A percentile compares a stretch with the other conserved stretches of the same genome.
Evolutionary conservation across 2,888 invertebrate species (phyloP).

Genomic region (Lepidochitona cinerea): DNA sequence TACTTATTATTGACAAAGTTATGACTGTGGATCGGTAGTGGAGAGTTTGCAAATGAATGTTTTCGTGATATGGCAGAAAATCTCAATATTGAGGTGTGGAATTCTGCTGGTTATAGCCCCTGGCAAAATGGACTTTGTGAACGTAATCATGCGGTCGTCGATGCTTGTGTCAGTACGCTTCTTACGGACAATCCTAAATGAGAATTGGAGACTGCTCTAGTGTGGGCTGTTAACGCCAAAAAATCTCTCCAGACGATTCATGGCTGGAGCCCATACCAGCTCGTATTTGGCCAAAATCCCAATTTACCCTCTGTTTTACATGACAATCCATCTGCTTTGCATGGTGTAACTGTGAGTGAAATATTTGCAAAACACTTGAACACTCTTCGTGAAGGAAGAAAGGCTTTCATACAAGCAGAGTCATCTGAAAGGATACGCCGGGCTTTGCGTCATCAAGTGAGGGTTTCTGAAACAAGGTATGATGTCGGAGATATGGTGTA

Average conservation of each 20-base stretch:
- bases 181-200: not conserved
- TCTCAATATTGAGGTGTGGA: too few species aligned
- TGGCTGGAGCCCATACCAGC: slow-evolving; percentile 19
- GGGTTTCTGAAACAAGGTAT: too few species aligned
- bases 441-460: slow-evolving; percentile 21
- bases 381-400: slow-evolving; percentile 20
- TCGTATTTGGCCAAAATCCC: slow-evolving; percentile 20
- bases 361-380: slow-evolving; percentile 27
- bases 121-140: too few species aligned
- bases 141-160: slow-evolving; percentile 14
- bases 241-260: slow-evolving; percentile 9
- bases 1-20: slow-evolving; percentile 18
- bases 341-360: slow-evolving; percentile 15
- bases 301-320: slow-evolving; percentile 17
- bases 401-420: slow-evolving; percentile 20
- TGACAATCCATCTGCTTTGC: slow-evolving; percentile 15
- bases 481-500: too few species aligned
- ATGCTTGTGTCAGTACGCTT: slow-evolving; percentile 6
- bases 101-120: too few species aligned
- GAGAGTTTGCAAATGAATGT: slow-evolving; percentile 28
- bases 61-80: slow-evolving; percentile 26
- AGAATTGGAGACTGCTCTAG: not conserved
- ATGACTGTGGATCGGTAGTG: slow-evolving; percentile 26
- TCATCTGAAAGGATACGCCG: slow-evolving; percentile 19
- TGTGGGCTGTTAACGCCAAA: slow-evolving; percentile 12